These are phyloP conservation scores for Cottoperca gobio DNA, from an alignment of 2,797 vertebrate genomes.

Conservation along the genomic window DNA sequence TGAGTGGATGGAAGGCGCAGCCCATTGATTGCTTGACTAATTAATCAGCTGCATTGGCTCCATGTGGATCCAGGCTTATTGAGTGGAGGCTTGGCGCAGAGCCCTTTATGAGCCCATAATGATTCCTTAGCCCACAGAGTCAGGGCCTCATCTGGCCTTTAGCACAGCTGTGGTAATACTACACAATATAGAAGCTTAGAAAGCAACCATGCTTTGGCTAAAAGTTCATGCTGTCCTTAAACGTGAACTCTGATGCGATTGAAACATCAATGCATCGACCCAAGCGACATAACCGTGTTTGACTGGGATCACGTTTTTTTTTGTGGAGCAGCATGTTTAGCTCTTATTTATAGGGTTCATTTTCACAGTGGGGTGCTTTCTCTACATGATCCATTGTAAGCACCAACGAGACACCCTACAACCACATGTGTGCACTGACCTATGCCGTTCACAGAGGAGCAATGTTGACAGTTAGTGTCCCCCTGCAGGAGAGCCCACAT, in stretches of 20 bases:
- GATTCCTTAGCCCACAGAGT: conserved; percentile 76
- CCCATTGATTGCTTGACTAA: conserved; percentile 84
- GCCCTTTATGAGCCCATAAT: conserved; percentile 82
- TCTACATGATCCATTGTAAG: conserved; percentile 60
- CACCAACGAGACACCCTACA: conserved; percentile 46
- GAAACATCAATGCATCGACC: conserved; percentile 32
- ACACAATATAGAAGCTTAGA: conserved; percentile 52
- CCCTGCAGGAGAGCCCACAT: conserved; percentile 76
- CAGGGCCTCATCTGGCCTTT: conserved; percentile 76
- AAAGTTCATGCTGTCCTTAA: conserved; percentile 38
- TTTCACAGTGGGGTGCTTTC: conserved; percentile 61
- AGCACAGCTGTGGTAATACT: conserved; percentile 61
- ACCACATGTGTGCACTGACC: conserved; percentile 74
- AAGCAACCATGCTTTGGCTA: conserved; percentile 30
- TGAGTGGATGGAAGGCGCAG: conserved; percentile 71
- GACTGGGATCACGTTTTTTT: conserved; percentile 30
- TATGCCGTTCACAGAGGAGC: conserved; percentile 73
- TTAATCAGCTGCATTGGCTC: conserved; percentile 83
- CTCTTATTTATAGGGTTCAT: conserved; percentile 63
- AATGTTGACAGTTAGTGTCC: conserved; percentile 78
- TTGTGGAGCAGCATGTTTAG: conserved; percentile 45
- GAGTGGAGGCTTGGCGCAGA: conserved; percentile 75
- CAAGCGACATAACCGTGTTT: conserved; percentile 21
- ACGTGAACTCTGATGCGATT: conserved; percentile 43
- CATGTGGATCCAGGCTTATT: conserved; percentile 77